Evolutionary conservation across 1,140 invertebrate genomes (phyloP).

Genomic region (Eupristina koningsbergeri): DNA sequence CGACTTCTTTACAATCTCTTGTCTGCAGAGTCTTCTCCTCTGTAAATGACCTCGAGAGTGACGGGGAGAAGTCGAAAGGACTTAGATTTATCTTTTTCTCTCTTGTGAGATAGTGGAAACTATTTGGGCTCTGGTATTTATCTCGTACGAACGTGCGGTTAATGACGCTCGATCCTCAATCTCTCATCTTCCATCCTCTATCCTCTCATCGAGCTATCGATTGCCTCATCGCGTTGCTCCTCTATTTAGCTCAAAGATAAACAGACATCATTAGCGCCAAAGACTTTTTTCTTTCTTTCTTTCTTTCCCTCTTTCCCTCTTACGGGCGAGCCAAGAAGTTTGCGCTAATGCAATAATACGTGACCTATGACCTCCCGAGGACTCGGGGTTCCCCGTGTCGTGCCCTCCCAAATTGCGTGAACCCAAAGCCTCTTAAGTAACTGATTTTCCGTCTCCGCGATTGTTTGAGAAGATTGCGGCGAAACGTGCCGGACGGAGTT

Average conservation of each 20-base stretch:
- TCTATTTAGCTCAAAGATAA: slow-evolving; percentile 16
- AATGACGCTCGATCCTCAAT: too few relatives aligned
- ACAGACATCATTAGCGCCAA: slow-evolving; percentile 15
- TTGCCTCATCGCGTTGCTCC: not conserved
- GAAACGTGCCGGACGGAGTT: not conserved
- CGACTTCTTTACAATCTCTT: not conserved
- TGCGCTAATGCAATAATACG: not conserved
- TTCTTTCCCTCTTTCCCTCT: too few relatives aligned
- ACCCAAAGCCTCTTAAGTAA: slow-evolving; percentile 13
- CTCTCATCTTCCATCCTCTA: too few relatives aligned
- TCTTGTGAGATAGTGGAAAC: not conserved
- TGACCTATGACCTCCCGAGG: not conserved
- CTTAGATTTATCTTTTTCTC: not conserved
- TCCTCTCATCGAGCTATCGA: not conserved
- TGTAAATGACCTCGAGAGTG: not conserved
- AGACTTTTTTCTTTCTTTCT: too few relatives aligned
- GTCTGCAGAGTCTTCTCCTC: not conserved
- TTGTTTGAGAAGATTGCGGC: not conserved
- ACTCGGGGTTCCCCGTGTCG: slow-evolving; percentile 8
- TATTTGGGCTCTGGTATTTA: not conserved
- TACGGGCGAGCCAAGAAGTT: not conserved
- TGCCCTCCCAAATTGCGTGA: not conserved
- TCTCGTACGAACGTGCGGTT: not conserved
- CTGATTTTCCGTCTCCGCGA: not conserved
- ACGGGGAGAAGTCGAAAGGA: not conserved